Evolutionary conservation across 92 coral and sea anemone species (phyloP).

Genomic region (Palythoa grandiflora): DNA sequence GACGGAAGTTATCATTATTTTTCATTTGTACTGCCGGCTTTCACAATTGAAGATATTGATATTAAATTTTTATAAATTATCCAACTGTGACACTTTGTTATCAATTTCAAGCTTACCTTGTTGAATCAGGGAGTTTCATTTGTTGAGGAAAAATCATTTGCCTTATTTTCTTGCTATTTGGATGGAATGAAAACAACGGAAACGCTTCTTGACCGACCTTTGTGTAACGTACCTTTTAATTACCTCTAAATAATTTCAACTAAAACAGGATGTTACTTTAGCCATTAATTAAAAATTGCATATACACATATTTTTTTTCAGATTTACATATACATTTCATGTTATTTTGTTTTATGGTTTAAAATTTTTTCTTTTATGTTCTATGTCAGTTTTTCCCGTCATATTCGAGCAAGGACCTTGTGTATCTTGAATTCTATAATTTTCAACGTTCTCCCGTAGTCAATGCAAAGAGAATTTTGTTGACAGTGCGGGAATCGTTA

Average conservation of each 20-base stretch:
- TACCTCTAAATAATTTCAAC: conserved; percentile 3
- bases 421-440: too few species aligned
- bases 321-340: not conserved
- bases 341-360: not conserved
- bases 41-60: not conserved
- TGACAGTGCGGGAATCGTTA: not conserved
- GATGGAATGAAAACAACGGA: not conserved
- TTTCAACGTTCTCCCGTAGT: too few species aligned
- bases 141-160: not conserved
- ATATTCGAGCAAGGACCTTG: too few species aligned
- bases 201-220: not conserved
- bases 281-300: not conserved
- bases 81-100: not conserved
- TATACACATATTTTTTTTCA: not conserved
- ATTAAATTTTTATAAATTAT: not conserved
- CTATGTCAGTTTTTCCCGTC: too few species aligned
- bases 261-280: not conserved
- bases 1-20: too few species aligned
- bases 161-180: not conserved
- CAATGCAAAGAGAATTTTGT: not conserved
- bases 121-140: not conserved
- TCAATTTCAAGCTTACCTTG: not conserved
- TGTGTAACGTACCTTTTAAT: not conserved
- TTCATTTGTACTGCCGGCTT: not conserved
- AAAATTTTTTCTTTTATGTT: too few species aligned